A percentile compares a stretch with the other conserved stretches of the same genome.
phyloP scores from a whole-genome alignment of 1,140 invertebrate species.

The Caenorhabditis inopinata region DNA sequence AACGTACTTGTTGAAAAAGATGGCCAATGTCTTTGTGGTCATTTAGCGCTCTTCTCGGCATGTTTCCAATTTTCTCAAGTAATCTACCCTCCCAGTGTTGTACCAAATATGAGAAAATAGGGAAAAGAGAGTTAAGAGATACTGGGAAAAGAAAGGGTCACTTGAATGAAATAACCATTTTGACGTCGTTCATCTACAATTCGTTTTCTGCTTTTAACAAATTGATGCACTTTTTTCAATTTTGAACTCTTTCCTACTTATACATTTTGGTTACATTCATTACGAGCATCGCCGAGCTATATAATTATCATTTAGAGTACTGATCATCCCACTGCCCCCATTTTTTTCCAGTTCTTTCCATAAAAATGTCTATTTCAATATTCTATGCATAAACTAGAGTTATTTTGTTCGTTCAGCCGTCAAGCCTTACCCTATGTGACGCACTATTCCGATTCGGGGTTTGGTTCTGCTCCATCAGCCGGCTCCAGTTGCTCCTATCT shows the following conservation, averaged over 20 bases:
- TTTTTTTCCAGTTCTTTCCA: background rate
- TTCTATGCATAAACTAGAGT: too few relatives aligned
- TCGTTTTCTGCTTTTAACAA: too few relatives aligned
- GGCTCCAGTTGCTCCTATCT: constrained; percentile 57
- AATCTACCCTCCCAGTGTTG: constrained; percentile 10
- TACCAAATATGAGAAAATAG: background rate
- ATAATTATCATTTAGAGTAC: constrained; percentile 6
- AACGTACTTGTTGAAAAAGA: background rate
- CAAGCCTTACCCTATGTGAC: constrained; percentile 53
- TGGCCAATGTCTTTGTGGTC: background rate
- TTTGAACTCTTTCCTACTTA: too few relatives aligned
- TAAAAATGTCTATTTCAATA: too few relatives aligned
- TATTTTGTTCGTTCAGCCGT: background rate
- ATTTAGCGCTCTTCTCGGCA: background rate
- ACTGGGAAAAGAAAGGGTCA: background rate
- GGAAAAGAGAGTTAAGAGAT: background rate
- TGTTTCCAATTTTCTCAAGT: constrained; percentile 35
- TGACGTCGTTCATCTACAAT: too few relatives aligned
- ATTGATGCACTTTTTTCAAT: too few relatives aligned
- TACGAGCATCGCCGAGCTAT: too few relatives aligned
- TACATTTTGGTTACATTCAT: too few relatives aligned
- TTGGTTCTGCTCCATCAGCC: constrained; percentile 54
- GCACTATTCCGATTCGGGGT: constrained; percentile 62
- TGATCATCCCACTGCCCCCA: background rate
- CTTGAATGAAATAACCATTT: background rate